Base-by-base conservation (phyloP, 1,140 invertebrate species). In the Lerema accius region DNA sequence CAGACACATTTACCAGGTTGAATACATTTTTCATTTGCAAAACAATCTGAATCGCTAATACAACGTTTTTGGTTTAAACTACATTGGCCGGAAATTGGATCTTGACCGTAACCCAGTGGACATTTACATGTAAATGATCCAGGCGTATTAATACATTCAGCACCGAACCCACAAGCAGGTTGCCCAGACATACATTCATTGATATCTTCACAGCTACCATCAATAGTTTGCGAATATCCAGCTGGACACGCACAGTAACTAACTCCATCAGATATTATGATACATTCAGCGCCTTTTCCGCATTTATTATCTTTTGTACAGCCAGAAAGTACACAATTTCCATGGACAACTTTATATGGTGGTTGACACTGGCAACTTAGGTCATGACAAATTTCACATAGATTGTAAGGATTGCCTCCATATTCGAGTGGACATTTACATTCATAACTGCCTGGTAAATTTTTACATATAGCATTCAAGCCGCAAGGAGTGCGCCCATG, bases 401-500 rank as follows among this genome's bases (percentile, higher is more conserved):
- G 91, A 10, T 94, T 93, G 78, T 96, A 97, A 4, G 96, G 96
- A 90, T 97, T 97, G n/a, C 96, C 96, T 74, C 95, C 95, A 76
- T 95, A 97, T 5, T 96, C 96, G 26, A 94, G 90, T 0, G 96
- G 96, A 79, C 97, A 98, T 73, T 96, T 95, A 76, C 97, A 98
- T 87, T 97, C 96, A 79, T 98, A 98, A 77, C 96, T 97, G n/a
- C 97, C 97, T 0, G 97, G 97, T 37, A 98, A 86, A 89, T 98
- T 98, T 88, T 97, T 97, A 80, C 97, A 98, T 40, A 97, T 93
- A 1, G 97, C 96, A 84, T 97, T 96, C 3, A 95, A 80, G 0
- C 97, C 97, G 86, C 97, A 98, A 1, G 95, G 94, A 0, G 94
- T 93, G 65, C 95, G 95, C 6, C 94, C 94, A 32, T 93, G 91